A percentile compares a stretch with the other conserved stretches of the same genome.
These are phyloP conservation scores for Sturnira hondurensis DNA, from an alignment of 2,113 vertebrate species.

Conservation along the genomic window DNA sequence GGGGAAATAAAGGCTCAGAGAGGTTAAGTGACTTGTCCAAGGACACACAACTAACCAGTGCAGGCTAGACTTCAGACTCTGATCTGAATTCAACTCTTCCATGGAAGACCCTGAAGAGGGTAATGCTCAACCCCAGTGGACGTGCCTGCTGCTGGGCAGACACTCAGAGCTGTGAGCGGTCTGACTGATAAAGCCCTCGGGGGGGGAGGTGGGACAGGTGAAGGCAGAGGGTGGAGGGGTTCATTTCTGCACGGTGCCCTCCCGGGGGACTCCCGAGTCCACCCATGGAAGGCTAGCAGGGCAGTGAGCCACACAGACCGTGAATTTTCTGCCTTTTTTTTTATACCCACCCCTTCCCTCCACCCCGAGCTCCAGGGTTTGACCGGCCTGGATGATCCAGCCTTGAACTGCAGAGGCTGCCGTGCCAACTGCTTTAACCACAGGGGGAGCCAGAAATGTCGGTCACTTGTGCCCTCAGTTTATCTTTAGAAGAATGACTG, in stretches of 20 bases:
- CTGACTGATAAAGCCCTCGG: background rate
- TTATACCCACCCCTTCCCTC: background rate
- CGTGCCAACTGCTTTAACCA: background rate
- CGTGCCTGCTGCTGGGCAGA: background rate
- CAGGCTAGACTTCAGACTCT: background rate
- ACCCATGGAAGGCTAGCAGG: background rate
- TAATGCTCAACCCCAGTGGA: background rate
- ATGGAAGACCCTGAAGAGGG: background rate
- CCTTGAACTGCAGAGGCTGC: background rate
- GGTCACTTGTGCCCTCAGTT: constrained; percentile 23
- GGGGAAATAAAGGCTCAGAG: background rate
- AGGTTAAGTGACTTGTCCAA: background rate
- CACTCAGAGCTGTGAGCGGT: background rate
- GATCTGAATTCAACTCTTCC: background rate
- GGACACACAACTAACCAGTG: background rate
- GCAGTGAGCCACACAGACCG: background rate
- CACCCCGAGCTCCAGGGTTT: background rate
- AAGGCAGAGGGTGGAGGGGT: background rate
- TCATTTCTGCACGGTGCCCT: background rate
- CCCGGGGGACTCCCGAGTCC: background rate
- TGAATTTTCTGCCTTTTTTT: background rate
- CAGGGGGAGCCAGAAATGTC: background rate
- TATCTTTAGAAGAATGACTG: constrained; percentile 63
- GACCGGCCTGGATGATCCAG: background rate
- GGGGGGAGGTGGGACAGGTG: background rate